Base-by-base conservation (phyloP, 2,113 vertebrate species). In the Oophaga pumilio region DNA sequence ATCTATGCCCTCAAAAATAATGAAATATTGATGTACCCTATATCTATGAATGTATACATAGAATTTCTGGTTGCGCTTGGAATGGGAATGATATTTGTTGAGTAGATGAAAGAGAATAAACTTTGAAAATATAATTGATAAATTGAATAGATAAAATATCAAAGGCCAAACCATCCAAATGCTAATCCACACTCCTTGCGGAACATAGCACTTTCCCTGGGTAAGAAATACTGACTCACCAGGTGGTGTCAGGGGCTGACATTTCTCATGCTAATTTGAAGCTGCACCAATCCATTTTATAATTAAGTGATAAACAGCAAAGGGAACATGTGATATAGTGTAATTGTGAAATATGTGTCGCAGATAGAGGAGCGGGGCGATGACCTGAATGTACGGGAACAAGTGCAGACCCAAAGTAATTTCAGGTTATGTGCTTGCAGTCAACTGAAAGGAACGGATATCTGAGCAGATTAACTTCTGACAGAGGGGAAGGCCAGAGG, bases 251-350 rank as follows among this genome's bases (percentile, higher is more conserved):
- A 60, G 60, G 76, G 60, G 43, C 28, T 87, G 85, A 87, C 85
- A 87, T 87, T 81, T 87, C 77, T 52, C 77, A 59, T 59, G 76
- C 50, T 87, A 87, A 87, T 87, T 87, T 71, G 64, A 71, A 87
- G 66, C 62, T 71, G 62, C 64, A 71, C 60, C 80, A 28, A 81
- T 71, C 53, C 62, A 80, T 71, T 71, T 66, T 86, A 64, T 81
- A 87, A 87, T 81, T 86, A 81, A 71, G 83, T 33, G n/a, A 60
- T 60, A 76, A 87, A n/a, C 62, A 79, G 60, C 56, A 22, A 59
- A 43, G 43, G 43, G 43, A 69, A 52, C 43, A 13, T 69, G 76
- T 68, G 76, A 64, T 26, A 80, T 24, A 52, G 62, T 78, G 24
- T 59, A 79, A 52, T 78, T 14, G 28, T 56, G 11, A 79, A 52